Conservation (phyloP, 2,797 vertebrate genomes). For the Acanthurus lineatus region DNA sequence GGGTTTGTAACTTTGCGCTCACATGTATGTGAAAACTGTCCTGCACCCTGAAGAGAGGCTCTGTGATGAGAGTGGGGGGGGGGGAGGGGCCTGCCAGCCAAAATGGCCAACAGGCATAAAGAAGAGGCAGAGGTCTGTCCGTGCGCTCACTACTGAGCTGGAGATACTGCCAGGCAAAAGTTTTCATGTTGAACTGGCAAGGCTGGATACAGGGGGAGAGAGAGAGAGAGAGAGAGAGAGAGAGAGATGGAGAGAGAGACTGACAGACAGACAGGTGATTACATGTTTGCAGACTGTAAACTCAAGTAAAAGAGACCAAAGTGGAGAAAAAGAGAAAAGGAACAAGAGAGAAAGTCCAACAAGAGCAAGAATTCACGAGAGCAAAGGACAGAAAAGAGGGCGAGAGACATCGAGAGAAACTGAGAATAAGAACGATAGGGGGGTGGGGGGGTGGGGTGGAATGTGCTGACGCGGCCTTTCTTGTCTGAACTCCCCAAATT, state of each 20-base stretch:
- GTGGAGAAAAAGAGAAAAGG: slow-evolving; percentile 23
- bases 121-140: slow-evolving; percentile 53
- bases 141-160: slow-evolving; percentile 44
- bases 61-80: slow-evolving; percentile 8
- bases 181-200: slow-evolving; percentile 75
- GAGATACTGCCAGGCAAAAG: slow-evolving; percentile 63
- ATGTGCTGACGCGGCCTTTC: slow-evolving; percentile 86
- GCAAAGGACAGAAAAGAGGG: slow-evolving; percentile 50
- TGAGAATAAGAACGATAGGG: slow-evolving; percentile 58
- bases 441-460: slow-evolving; percentile 63
- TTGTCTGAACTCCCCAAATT: slow-evolving; percentile 86
- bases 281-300: too few relatives aligned
- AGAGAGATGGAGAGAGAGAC: background rate
- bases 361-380: slow-evolving; percentile 50
- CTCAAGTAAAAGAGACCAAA: slow-evolving; percentile 30
- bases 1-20: background rate
- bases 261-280: too few relatives aligned
- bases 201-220: slow-evolving; percentile 48
- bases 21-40: slow-evolving; percentile 20
- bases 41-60: slow-evolving; percentile 13
- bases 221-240: slow-evolving; percentile 2
- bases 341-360: slow-evolving; percentile 27
- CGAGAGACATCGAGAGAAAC: slow-evolving; percentile 52
- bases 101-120: slow-evolving; percentile 65
- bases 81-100: slow-evolving; percentile 41